phyloP scores from a whole-genome alignment of 2,113 vertebrate species.

The Numenius arquata region DNA sequence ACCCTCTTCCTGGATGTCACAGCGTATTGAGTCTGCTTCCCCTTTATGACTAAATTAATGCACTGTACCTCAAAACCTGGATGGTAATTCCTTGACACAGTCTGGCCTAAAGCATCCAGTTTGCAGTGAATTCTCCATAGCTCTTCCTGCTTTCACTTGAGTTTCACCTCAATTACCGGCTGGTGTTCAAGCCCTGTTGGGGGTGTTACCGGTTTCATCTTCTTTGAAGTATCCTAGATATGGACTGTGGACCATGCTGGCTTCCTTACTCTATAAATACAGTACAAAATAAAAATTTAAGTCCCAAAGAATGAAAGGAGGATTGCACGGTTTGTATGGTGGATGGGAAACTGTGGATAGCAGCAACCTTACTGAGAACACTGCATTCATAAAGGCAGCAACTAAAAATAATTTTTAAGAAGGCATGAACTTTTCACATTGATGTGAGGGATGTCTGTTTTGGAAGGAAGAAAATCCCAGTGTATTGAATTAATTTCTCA shows the following conservation, averaged over 20 bases:
- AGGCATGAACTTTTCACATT: background rate
- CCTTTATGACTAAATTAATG: background rate
- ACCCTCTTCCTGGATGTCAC: background rate
- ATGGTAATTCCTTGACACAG: background rate
- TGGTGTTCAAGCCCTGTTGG: background rate
- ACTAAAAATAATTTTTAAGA: background rate
- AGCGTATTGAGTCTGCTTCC: background rate
- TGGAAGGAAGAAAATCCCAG: background rate
- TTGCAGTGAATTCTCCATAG: background rate
- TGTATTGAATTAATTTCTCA: background rate
- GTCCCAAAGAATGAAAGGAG: background rate
- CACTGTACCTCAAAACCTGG: background rate
- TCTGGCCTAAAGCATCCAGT: background rate
- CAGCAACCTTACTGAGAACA: background rate
- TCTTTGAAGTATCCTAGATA: background rate
- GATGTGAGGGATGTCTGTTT: background rate
- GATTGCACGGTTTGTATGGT: background rate
- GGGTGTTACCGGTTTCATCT: background rate
- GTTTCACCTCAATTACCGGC: background rate
- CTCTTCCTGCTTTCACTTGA: background rate
- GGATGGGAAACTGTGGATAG: background rate
- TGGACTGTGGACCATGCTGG: background rate
- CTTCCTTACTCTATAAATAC: background rate
- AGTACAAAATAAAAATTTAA: background rate
- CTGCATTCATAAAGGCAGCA: background rate